Base-by-base conservation (phyloP, 1,140 invertebrate genomes). In the Globodera ellingtonae region DNA sequence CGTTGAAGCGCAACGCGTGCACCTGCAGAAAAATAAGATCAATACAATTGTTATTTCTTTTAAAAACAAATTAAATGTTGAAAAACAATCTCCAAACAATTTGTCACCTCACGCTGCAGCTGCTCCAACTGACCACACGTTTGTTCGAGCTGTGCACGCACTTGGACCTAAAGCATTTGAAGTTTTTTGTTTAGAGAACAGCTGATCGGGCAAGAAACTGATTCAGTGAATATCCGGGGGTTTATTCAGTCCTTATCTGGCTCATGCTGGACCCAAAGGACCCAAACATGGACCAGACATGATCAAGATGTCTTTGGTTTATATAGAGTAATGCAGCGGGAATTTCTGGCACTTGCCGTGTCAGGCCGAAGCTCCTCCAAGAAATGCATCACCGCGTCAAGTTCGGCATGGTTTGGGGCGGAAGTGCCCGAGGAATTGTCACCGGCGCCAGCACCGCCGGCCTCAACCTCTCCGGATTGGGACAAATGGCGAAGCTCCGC, bases 401-500 rank as follows among this genome's bases (percentile, higher is more conserved):
- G 47, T 48, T 77, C 75, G 18, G 56, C 13, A 18, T 18, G 18
- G 6, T 62, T 62, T 6, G 56, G 18, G 5, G 56, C 15, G 56
- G 18, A 10, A 62, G 56, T 62, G 10, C 15, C 56, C 10, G 56
- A 10, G 56, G 56, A 18, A 18, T 62, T 62, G 70, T 69, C 13
- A n/a, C 13, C 44, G 67, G 21, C 24, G 67, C 7, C 67, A 18
- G 8, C 67, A 59, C 46, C 47, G 18, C 24, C 15, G n/a, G 62
- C 59, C 67, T 69, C 50, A 21, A n/a, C 62, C 18, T 62, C 59
- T n/a, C 10, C 62, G 21, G 18, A 6, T 47, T 77, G 75, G 48
- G 47, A 62, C 48, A 77, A 67, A 50, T 77, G 75, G 24, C 75
- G 75, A 8, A 77, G 65, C 48, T 69, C 75, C 21, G 62, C n/a